A percentile compares a stretch with the other conserved stretches of the same genome.
Evolutionary conservation across 2,797 vertebrate species (phyloP).

Genomic region (Sparidentex hasta): DNA sequence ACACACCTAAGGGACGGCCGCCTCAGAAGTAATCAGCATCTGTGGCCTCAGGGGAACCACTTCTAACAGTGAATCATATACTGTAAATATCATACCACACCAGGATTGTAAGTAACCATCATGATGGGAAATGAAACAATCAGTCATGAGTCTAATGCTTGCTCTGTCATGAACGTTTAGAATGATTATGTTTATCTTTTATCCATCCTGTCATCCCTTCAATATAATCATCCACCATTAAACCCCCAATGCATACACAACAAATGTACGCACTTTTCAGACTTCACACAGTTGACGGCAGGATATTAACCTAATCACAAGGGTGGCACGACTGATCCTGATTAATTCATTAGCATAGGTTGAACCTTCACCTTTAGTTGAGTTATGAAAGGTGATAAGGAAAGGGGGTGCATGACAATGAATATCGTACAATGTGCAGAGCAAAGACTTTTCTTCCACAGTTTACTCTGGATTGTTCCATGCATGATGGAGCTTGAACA

Average conservation of each 20-base stretch:
- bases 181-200: constrained; percentile 14
- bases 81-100: constrained; percentile 43
- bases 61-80: constrained; percentile 34
- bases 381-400: constrained; percentile 12
- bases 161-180: constrained; percentile 7
- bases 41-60: constrained; percentile 30
- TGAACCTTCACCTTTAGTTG: constrained; percentile 43
- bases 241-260: background rate
- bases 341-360: constrained; percentile 45
- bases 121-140: constrained; percentile 33
- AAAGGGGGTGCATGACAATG: background rate
- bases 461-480: background rate
- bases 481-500: background rate
- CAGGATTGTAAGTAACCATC: constrained; percentile 7
- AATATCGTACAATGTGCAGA: constrained; percentile 14
- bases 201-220: constrained; percentile 6
- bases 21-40: constrained; percentile 54
- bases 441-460: background rate
- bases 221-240: background rate
- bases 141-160: constrained; percentile 8
- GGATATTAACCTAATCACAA: constrained; percentile 43
- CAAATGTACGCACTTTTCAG: background rate
- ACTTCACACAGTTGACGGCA: constrained; percentile 20
- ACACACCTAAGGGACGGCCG: constrained; percentile 36
- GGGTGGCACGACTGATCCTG: constrained; percentile 23